These are phyloP conservation scores for Heptranchias perlo DNA, from an alignment of 2,113 vertebrate genomes.

Conservation along the genomic window DNA sequence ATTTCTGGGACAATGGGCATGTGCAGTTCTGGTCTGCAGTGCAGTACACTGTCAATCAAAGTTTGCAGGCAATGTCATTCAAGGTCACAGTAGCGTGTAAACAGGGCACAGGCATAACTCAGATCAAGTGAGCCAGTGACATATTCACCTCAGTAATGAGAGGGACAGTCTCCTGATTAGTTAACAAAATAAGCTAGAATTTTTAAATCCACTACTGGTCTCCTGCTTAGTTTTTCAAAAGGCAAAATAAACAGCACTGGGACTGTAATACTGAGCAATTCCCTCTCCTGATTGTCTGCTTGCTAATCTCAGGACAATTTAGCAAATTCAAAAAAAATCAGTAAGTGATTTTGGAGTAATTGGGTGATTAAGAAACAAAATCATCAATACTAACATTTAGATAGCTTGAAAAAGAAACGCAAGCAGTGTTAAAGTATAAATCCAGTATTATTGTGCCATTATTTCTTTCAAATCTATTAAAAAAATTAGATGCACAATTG, in stretches of 20 bases:
- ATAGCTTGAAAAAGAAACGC: neutral
- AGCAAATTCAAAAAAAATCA: neutral
- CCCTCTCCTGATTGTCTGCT: neutral
- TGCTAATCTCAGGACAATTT: neutral
- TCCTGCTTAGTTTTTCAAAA: neutral
- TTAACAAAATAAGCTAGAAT: neutral
- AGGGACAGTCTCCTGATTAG: conserved; percentile 45
- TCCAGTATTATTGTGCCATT: neutral
- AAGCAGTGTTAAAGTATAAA: neutral
- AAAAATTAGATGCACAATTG: neutral
- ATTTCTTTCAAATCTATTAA: neutral
- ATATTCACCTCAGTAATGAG: conserved; percentile 46
- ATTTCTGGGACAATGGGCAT: conserved; percentile 47
- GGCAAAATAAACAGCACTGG: neutral
- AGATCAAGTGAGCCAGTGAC: conserved; percentile 52
- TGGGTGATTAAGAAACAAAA: neutral
- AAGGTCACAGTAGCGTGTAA: conserved; percentile 55
- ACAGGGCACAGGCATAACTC: conserved; percentile 49
- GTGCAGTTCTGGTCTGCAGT: conserved; percentile 46
- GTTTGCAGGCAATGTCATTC: conserved; percentile 57
- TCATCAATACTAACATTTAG: neutral
- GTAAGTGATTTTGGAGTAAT: neutral
- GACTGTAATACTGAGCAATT: neutral
- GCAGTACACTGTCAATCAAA: conserved; percentile 58
- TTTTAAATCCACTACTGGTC: neutral